A percentile compares a stretch with the other conserved stretches of the same genome.
Conservation (phyloP, 2,888 invertebrate genomes). For the Onthophagus sagittarius region DNA sequence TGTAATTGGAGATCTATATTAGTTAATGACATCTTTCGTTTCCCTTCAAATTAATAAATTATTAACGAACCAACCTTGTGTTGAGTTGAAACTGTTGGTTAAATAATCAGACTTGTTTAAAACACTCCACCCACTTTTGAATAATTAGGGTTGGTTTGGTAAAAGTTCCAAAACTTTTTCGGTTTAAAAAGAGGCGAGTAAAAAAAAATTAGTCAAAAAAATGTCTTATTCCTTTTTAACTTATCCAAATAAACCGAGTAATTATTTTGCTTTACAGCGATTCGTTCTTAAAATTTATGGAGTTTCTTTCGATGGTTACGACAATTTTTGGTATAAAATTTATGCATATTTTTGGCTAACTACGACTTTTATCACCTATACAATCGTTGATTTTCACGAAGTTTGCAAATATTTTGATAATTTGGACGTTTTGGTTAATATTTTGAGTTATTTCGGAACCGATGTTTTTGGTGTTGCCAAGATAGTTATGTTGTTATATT, state of each 20-base stretch:
- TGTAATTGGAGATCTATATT: background rate
- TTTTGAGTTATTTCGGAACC: slow-evolving; percentile 22
- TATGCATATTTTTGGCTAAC: slow-evolving; percentile 18
- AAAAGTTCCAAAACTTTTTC: background rate
- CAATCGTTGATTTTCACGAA: slow-evolving; percentile 20
- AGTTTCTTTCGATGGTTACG: slow-evolving; percentile 16
- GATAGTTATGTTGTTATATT: slow-evolving; percentile 13
- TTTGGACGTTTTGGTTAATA: slow-evolving; percentile 20
- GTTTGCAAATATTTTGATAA: slow-evolving; percentile 17
- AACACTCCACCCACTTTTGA: background rate
- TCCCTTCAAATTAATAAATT: background rate
- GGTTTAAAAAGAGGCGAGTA: background rate
- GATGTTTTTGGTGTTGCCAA: slow-evolving; percentile 20
- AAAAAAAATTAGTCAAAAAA: background rate
- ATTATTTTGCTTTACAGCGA: slow-evolving; percentile 19
- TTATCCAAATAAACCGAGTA: slow-evolving; percentile 1
- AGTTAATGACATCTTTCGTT: background rate
- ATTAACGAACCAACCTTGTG: background rate
- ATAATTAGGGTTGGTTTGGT: background rate
- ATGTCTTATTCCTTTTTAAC: background rate
- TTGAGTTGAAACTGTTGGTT: background rate
- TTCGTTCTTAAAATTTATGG: slow-evolving; percentile 15
- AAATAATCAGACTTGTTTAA: background rate
- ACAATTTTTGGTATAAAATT: slow-evolving; percentile 9
- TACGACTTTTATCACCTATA: slow-evolving; percentile 17